These are phyloP conservation scores for Mormyrops boulengeri DNA, from an alignment of 2,797 vertebrate genomes.

Conservation along the genomic window DNA sequence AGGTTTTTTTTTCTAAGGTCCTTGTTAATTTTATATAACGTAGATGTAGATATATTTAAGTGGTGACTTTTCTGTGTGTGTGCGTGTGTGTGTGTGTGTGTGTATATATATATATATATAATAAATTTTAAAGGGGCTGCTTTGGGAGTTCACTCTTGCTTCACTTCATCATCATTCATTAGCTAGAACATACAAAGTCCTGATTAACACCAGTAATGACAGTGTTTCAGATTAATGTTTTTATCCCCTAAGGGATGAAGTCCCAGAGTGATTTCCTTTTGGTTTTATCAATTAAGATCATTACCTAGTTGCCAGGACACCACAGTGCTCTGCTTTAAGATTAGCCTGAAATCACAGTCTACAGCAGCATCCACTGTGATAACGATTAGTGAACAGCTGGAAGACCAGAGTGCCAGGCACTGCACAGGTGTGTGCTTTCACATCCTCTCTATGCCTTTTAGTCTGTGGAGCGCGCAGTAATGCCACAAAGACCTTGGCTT, in stretches of 20 bases:
- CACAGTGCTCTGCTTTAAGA: background rate
- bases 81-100: too few species aligned
- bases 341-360: background rate
- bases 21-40: too few species aligned
- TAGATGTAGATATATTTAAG: too few species aligned
- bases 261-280: background rate
- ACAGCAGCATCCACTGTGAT: background rate
- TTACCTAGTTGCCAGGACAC: background rate
- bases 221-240: background rate
- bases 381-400: background rate
- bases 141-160: background rate
- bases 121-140: background rate
- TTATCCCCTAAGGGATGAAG: background rate
- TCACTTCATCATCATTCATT: slow-evolving; percentile 9
- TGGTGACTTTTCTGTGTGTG: too few species aligned
- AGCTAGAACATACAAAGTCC: background rate
- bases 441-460: background rate
- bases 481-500: background rate
- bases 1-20: too few species aligned
- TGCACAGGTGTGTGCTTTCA: background rate
- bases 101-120: background rate
- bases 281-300: background rate
- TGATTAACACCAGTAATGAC: background rate
- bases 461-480: background rate
- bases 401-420: background rate